Percentiles rank a stretch among this genome's conserved stretches.
These are phyloP conservation scores for Ctenodactylus gundi DNA, from an alignment of 2,113 vertebrate species.

Conservation along the genomic window DNA sequence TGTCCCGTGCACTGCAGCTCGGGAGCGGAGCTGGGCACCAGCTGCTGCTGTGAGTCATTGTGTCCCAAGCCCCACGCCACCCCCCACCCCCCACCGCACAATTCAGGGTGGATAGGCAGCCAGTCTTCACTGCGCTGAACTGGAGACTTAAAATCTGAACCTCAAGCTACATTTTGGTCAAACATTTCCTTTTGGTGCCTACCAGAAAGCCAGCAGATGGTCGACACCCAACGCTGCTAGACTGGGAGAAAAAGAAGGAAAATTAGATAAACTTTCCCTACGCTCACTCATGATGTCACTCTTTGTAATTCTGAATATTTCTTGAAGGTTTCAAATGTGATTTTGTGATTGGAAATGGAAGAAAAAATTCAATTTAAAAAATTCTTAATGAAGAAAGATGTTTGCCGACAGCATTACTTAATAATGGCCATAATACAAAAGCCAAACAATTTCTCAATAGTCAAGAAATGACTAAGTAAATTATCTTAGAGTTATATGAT, in stretches of 20 bases:
- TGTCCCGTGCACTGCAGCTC: background rate
- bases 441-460: slow-evolving; percentile 25
- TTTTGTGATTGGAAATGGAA: slow-evolving; percentile 41
- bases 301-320: slow-evolving; percentile 16
- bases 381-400: slow-evolving; percentile 41
- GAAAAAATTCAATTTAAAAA: background rate
- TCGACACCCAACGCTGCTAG: background rate
- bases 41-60: background rate
- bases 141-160: background rate
- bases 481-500: background rate
- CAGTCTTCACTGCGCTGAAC: background rate
- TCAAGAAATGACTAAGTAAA: slow-evolving; percentile 28
- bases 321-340: slow-evolving; percentile 45
- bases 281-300: background rate
- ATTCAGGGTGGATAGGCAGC: background rate
- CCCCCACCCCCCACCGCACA: too few species aligned
- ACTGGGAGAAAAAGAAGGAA: background rate
- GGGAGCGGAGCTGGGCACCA: background rate
- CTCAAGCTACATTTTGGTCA: slow-evolving; percentile 34
- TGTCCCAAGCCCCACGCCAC: too few species aligned
- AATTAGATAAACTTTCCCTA: slow-evolving; percentile 49
- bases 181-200: background rate
- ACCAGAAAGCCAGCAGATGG: slow-evolving; percentile 5
- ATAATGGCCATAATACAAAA: slow-evolving; percentile 43
- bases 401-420: slow-evolving; percentile 8